A percentile compares a stretch with the other conserved stretches of the same genome.
Conservation (phyloP, 1,140 invertebrate genomes). For the Zaprionus capensis region DNA sequence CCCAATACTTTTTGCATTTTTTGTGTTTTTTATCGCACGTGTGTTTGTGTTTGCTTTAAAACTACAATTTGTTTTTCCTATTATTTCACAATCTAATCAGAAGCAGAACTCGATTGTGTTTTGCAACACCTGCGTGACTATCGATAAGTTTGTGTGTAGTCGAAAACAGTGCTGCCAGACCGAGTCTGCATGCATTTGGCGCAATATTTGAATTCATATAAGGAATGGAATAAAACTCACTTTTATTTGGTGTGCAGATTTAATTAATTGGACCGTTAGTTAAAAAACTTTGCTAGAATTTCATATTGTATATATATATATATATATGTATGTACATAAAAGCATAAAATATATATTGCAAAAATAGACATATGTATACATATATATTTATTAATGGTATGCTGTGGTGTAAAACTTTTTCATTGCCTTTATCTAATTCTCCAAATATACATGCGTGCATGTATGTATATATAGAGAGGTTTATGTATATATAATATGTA, state of each 20-base stretch:
- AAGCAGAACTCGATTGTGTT: slow-evolving; percentile 2
- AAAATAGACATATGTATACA: slow-evolving; percentile 66
- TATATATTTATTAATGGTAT: slow-evolving; percentile 54
- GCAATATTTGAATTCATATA: not conserved
- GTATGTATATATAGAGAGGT: slow-evolving; percentile 47
- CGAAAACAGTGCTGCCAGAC: slow-evolving; percentile 27
- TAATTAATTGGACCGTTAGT: slow-evolving; percentile 68
- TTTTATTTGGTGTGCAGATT: slow-evolving; percentile 42
- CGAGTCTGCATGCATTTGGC: not conserved
- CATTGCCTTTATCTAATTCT: slow-evolving; percentile 12
- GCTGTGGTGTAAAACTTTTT: slow-evolving; percentile 56
- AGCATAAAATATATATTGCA: slow-evolving; percentile 79
- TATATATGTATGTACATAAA: slow-evolving; percentile 56
- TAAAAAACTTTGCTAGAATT: slow-evolving; percentile 54
- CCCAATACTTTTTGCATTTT: slow-evolving; percentile 66
- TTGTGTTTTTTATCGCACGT: slow-evolving; percentile 37
- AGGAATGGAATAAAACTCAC: not conserved
- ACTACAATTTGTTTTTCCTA: slow-evolving; percentile 47
- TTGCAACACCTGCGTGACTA: slow-evolving; percentile 19
- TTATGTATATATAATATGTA: slow-evolving; percentile 29
- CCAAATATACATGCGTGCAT: slow-evolving; percentile 29
- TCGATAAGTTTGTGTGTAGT: not conserved
- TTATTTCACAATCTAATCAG: slow-evolving; percentile 72
- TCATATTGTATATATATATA: slow-evolving; percentile 53
- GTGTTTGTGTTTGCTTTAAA: slow-evolving; percentile 29